These are phyloP conservation scores for Morone chrysops DNA, from an alignment of 2,113 vertebrate species.

Conservation along the genomic window DNA sequence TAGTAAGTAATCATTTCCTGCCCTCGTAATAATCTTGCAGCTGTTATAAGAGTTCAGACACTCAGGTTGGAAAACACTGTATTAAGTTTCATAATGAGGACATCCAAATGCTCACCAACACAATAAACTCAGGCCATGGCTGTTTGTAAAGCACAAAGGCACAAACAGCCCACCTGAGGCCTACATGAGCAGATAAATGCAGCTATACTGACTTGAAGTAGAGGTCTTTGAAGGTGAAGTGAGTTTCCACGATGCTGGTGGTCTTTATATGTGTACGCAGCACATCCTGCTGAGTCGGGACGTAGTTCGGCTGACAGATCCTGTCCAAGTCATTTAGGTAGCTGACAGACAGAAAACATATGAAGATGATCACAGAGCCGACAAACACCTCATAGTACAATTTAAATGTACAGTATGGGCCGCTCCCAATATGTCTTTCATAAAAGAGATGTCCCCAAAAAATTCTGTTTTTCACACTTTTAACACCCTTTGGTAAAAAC, in stretches of 20 bases:
- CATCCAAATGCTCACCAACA: neutral
- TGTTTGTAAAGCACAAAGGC: neutral
- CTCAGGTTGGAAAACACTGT: no score
- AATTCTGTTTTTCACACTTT: neutral
- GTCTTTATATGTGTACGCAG: constrained; percentile 96
- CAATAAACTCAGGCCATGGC: neutral
- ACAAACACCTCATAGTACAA: no score
- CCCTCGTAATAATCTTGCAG: no score
- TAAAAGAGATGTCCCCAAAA: neutral
- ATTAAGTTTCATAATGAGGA: neutral
- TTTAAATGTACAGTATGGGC: neutral
- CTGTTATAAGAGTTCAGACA: no score
- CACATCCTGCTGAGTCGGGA: constrained; percentile 98
- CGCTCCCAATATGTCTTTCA: neutral
- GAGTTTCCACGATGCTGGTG: constrained; percentile 97
- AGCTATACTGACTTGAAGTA: constrained; percentile 94
- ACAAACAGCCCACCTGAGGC: no score
- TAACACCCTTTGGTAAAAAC: neutral
- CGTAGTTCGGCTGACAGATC: constrained; percentile 92
- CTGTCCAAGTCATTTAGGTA: constrained; percentile 98
- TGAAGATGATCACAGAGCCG: neutral
- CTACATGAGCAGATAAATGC: neutral
- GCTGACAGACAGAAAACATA: constrained; percentile 81
- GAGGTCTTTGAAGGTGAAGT: constrained; percentile 98
- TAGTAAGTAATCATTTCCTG: no score